These are phyloP conservation scores for Panzeria rudis DNA, from an alignment of 2,888 invertebrate species.

Conservation along the genomic window DNA sequence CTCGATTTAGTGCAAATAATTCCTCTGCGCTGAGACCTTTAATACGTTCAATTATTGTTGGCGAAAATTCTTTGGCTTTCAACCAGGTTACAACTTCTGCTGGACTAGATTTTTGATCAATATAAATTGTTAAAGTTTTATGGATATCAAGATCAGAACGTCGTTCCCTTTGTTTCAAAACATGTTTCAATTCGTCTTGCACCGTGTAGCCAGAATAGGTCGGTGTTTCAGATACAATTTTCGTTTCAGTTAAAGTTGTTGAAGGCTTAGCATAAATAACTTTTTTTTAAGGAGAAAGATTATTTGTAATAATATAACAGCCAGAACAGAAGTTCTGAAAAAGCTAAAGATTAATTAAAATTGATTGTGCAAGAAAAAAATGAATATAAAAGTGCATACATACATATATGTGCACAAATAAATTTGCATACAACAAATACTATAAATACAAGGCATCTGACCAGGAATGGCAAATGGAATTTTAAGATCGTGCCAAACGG, in stretches of 20 bases:
- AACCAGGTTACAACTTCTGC: slow-evolving; percentile 91
- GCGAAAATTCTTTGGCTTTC: slow-evolving; percentile 89
- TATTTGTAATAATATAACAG: slow-evolving; percentile 6
- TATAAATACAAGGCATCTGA: not conserved
- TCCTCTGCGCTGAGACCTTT: slow-evolving; percentile 88
- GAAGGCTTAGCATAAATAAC: slow-evolving; percentile 49
- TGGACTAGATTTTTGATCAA: slow-evolving; percentile 89
- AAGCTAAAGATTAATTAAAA: not conserved
- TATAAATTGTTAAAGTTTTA: slow-evolving; percentile 89
- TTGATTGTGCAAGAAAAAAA: not conserved
- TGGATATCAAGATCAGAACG: slow-evolving; percentile 86
- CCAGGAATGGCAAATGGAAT: no score
- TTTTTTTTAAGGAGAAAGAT: slow-evolving; percentile 29
- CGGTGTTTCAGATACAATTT: slow-evolving; percentile 11
- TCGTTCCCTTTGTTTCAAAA: slow-evolving; percentile 83
- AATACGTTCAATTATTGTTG: slow-evolving; percentile 87
- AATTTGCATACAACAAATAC: not conserved
- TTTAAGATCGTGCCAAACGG: no score
- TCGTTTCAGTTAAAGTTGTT: slow-evolving; percentile 44
- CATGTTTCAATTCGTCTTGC: slow-evolving; percentile 74
- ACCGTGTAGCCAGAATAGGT: slow-evolving; percentile 42
- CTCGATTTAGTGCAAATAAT: slow-evolving; percentile 88
- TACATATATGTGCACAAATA: not conserved
- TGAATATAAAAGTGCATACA: not conserved
- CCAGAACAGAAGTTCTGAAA: not conserved